Conservation (phyloP, 2,797 vertebrate genomes). For the Morelia viridis region DNA sequence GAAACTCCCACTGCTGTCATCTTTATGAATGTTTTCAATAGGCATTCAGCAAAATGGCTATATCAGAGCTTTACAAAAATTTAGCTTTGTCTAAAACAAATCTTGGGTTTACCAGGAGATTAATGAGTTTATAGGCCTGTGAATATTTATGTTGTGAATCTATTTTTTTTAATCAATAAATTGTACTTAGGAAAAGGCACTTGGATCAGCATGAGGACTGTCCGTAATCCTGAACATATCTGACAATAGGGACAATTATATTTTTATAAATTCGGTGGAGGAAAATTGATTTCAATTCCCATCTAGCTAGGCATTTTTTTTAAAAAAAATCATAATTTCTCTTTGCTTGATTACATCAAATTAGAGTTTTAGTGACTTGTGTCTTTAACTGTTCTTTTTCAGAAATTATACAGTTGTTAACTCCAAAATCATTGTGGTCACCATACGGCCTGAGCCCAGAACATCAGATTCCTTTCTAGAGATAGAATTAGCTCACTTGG, state of each 20-base stretch:
- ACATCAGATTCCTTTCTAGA: conserved; percentile 89
- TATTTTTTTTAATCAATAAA: conserved; percentile 43
- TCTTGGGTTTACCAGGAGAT: conserved; percentile 28
- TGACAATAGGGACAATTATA: conserved; percentile 3
- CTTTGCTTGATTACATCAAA: conserved; percentile 4
- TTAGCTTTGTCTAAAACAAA: conserved; percentile 27
- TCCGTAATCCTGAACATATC: conserved; percentile 13
- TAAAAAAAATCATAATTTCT: not conserved
- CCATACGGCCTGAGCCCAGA: conserved; percentile 93
- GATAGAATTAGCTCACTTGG: conserved; percentile 94
- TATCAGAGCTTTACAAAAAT: conserved; percentile 38
- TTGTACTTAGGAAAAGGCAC: conserved; percentile 24
- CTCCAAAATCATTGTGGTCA: conserved; percentile 98
- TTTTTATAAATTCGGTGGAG: conserved; percentile 11
- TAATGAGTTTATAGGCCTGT: conserved; percentile 38
- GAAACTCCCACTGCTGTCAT: conserved; percentile 37
- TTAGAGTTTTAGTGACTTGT: conserved; percentile 17
- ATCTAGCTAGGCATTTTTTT: not conserved
- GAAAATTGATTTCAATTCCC: not conserved
- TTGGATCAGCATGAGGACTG: not conserved
- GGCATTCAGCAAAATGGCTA: conserved; percentile 35
- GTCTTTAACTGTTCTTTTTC: conserved; percentile 55
- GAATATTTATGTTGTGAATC: conserved; percentile 47
- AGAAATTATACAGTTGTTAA: conserved; percentile 98
- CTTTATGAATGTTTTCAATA: conserved; percentile 41